Evolutionary conservation across 2,113 vertebrate species (phyloP), one percentile per base, ranked within the genome.

Genomic region (Catharus bicknelli): DNA sequence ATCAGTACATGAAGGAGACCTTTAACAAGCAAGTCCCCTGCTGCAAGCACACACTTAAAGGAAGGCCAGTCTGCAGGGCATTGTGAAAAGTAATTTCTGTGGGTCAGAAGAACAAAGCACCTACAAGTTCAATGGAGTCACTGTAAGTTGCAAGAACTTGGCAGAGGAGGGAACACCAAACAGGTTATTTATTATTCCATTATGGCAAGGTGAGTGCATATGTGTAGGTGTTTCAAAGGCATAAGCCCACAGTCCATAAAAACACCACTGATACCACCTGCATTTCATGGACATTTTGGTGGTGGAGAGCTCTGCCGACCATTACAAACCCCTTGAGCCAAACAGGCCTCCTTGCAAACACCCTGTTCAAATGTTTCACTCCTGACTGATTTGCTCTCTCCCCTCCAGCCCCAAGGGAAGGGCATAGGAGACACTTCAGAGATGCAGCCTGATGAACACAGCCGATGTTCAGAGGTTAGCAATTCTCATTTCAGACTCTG

Each of bases 341-440:
- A 57, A 80, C 6, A 61, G 55, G 29, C 68, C 67, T 66, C 62
- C 59, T 63, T 81, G 57, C 68, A 77, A 86, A 81, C 25, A 75
- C 69, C 50, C 86, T 70, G 42, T 26, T 74, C 43, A 72, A 32
- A 81, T 32, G 70, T 19, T 94, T 91, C 83, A 67, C 15, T 32
- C 58, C 32, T 25, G 22, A 50, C 51, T 80, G 85, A 66, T 75
- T 38, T 79, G 32, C 59, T 77, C 42, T 86, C 50, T 72, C 43
- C 36, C 27, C 32, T 84, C 25, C 40, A 25, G 36, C 16, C 61
- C 36, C 58, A 45, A 64, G 54, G 45, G 83, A 84, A 79, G 45
- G 47, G 57, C 36, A 1, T 38, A 92, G 75, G 66, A 96, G 51
- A 66, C 58, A 70, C 53, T 94, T 93, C 69, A 76, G 74, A 93